Conservation (phyloP, 2,888 invertebrate genomes). For the Agriotes lineatus region DNA sequence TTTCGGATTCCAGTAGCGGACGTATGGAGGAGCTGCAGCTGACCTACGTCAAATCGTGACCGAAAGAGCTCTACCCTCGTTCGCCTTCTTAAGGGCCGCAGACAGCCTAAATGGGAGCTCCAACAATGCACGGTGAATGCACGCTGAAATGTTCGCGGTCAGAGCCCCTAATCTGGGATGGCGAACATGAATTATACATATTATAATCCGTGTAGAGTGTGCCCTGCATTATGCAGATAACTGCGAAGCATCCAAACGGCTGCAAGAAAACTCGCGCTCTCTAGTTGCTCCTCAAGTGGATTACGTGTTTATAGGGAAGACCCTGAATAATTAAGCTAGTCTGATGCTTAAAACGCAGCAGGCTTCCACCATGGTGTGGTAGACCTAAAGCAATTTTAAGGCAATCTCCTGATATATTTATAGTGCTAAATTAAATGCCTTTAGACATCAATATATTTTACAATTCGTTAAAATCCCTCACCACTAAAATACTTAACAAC, state of each 20-base stretch:
- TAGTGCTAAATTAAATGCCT: no score
- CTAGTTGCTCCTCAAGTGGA: conserved; percentile 4
- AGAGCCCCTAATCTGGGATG: conserved; percentile 36
- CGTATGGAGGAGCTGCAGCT: neutral
- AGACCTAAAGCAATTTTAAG: no score
- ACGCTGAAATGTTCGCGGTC: conserved; percentile 36
- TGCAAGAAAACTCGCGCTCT: conserved; percentile 21
- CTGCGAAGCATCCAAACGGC: conserved; percentile 48
- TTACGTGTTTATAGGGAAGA: conserved; percentile 6
- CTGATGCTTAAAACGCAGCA: no score
- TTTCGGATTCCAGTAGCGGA: neutral
- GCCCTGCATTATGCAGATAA: conserved; percentile 54
- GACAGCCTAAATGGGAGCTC: neutral
- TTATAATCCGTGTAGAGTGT: conserved; percentile 54
- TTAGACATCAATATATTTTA: no score
- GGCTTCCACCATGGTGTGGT: no score
- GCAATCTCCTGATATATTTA: no score
- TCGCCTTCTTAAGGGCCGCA: no score
- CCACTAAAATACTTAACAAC: no score
- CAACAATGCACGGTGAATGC: conserved; percentile 13
- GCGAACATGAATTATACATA: conserved; percentile 55
- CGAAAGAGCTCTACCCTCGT: no score
- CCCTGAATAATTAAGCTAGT: no score
- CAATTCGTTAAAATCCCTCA: no score
- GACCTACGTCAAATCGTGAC: neutral